Evolutionary conservation across 2,797 vertebrate species (phyloP).

Genomic region (Parauchenoglanis punctatus): DNA sequence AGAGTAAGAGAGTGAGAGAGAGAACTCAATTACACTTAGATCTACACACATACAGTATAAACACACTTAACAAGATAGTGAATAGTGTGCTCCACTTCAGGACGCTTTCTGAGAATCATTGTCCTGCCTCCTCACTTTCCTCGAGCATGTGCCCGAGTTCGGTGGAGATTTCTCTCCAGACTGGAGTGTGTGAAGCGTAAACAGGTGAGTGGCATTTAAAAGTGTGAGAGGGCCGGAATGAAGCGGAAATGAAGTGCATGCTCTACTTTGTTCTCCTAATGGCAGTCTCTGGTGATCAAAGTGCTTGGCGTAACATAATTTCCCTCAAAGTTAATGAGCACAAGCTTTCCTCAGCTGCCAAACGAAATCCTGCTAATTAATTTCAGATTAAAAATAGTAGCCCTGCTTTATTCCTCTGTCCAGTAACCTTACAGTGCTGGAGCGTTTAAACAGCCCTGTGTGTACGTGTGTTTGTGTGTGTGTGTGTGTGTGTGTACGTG

Average conservation of each 20-base stretch:
- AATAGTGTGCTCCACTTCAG: background rate
- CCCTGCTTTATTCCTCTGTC: constrained; percentile 24
- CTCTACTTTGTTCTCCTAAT: constrained; percentile 53
- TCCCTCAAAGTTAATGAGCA: constrained; percentile 51
- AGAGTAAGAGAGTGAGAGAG: background rate
- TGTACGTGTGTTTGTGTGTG: background rate
- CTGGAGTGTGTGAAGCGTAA: constrained; percentile 11
- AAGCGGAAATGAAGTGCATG: constrained; percentile 44
- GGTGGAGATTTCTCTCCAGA: constrained; percentile 14
- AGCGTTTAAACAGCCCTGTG: background rate
- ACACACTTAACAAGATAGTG: background rate
- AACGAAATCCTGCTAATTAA: constrained; percentile 55
- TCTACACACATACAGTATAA: background rate
- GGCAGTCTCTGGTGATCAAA: constrained; percentile 53
- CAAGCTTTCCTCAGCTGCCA: constrained; percentile 48
- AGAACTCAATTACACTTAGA: background rate
- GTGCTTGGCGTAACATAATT: constrained; percentile 43
- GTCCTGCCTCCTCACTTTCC: constrained; percentile 17
- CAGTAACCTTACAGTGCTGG: constrained; percentile 41
- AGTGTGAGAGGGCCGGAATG: constrained; percentile 32
- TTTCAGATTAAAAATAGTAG: constrained; percentile 56
- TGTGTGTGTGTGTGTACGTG: background rate
- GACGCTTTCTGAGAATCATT: background rate
- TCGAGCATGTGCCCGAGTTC: background rate
- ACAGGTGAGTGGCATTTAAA: constrained; percentile 49